Evolutionary conservation across 1,140 invertebrate species (phyloP).

Genomic region (Zelostemma sp.): DNA sequence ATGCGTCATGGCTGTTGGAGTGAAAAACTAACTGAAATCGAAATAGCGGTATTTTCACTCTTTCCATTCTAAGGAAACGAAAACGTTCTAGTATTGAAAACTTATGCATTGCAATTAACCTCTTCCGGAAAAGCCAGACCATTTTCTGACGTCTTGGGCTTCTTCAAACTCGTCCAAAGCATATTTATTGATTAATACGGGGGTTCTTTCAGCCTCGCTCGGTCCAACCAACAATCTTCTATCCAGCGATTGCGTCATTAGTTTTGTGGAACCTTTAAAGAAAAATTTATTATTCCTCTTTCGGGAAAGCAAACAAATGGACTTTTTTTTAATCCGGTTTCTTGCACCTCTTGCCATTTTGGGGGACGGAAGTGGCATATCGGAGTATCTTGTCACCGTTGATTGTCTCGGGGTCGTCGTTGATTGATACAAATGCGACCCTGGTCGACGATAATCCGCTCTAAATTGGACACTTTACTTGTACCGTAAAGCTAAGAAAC

Average conservation of each 20-base stretch:
- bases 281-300: background rate
- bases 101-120: too few species aligned
- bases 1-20: too few species aligned
- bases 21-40: too few species aligned
- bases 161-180: constrained; percentile 74
- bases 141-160: constrained; percentile 31
- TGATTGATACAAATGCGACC: constrained; percentile 23
- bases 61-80: too few species aligned
- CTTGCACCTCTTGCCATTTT: constrained; percentile 47
- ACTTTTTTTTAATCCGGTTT: background rate
- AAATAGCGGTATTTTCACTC: too few species aligned
- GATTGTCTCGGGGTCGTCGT: constrained; percentile 48
- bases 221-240: constrained; percentile 57
- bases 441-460: constrained; percentile 17
- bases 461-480: too few species aligned
- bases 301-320: too few species aligned
- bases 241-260: constrained; percentile 66
- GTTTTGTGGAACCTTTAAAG: constrained; percentile 41
- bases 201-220: constrained; percentile 68
- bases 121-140: constrained; percentile 23
- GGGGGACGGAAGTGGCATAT: constrained; percentile 46
- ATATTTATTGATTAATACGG: constrained; percentile 81
- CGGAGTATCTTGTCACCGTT: constrained; percentile 64
- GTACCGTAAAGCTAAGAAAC: too few species aligned
- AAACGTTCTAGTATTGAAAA: too few species aligned